Percentiles rank a stretch among this genome's conserved stretches.
phyloP scores from a whole-genome alignment of 2,113 vertebrate genomes.

The Corynorhinus townsendii region DNA sequence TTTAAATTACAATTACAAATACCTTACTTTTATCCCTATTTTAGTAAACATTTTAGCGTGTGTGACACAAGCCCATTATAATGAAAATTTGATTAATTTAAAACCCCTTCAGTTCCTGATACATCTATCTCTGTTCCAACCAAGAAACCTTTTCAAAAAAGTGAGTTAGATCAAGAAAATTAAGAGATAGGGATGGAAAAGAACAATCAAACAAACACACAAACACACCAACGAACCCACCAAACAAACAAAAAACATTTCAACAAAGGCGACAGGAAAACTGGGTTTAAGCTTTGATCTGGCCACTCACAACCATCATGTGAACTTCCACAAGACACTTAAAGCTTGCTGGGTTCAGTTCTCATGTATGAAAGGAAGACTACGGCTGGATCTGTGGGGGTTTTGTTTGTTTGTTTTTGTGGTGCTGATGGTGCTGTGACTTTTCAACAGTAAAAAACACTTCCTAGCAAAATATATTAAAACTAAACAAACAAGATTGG shows the following conservation, averaged over 20 bases:
- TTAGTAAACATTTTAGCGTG: background rate
- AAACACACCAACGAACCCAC: too few relatives aligned
- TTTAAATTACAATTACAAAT: background rate
- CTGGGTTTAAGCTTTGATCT: background rate
- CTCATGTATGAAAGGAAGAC: background rate
- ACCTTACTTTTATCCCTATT: background rate
- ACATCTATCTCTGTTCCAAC: background rate
- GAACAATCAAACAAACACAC: too few relatives aligned
- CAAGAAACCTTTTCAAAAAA: background rate
- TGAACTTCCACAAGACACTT: background rate
- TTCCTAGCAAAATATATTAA: background rate
- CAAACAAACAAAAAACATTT: background rate
- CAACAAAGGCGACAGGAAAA: background rate
- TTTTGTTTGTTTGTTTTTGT: background rate
- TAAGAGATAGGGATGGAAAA: background rate
- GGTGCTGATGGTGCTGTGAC: background rate
- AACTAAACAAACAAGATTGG: background rate
- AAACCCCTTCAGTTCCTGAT: background rate
- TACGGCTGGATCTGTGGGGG: background rate
- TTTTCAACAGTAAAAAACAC: background rate
- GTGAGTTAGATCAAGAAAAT: background rate
- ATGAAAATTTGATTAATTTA: background rate
- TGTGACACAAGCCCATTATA: background rate
- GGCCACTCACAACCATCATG: background rate
- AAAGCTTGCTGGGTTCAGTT: background rate